Evolutionary conservation across 2,888 invertebrate genomes (phyloP).

Genomic region (Pogonocherus hispidulus): DNA sequence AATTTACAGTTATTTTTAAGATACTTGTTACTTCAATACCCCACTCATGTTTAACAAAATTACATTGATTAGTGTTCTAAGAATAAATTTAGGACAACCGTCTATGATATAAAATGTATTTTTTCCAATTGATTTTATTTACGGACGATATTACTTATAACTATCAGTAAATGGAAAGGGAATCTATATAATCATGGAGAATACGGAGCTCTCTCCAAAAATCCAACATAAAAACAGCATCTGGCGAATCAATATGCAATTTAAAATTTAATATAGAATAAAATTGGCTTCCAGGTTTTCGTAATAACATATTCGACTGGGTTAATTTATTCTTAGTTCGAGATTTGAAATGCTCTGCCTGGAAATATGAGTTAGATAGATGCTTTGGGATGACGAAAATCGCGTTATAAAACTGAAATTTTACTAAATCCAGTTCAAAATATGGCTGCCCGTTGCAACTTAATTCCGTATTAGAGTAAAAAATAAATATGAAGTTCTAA

Average conservation of each 20-base stretch:
- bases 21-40: background rate
- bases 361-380: constrained; percentile 10
- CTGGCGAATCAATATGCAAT: constrained; percentile 25
- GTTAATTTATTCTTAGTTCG: constrained; percentile 14
- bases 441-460: background rate
- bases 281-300: constrained; percentile 25
- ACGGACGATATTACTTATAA: no score
- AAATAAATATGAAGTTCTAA: no score
- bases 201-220: no score
- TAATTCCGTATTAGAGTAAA: no score
- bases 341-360: constrained; percentile 14
- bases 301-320: constrained; percentile 13
- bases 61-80: no score
- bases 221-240: constrained; percentile 13
- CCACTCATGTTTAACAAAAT: no score
- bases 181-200: no score
- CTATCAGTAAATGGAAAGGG: no score
- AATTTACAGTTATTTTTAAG: background rate
- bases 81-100: no score
- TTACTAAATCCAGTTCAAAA: background rate
- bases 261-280: constrained; percentile 28
- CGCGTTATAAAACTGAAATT: background rate
- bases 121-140: no score
- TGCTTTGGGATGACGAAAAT: background rate
- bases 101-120: no score